A percentile compares a stretch with the other conserved stretches of the same genome.
phyloP scores from a whole-genome alignment of 92 coral and sea anemone species.

The Heteractis magnifica region DNA sequence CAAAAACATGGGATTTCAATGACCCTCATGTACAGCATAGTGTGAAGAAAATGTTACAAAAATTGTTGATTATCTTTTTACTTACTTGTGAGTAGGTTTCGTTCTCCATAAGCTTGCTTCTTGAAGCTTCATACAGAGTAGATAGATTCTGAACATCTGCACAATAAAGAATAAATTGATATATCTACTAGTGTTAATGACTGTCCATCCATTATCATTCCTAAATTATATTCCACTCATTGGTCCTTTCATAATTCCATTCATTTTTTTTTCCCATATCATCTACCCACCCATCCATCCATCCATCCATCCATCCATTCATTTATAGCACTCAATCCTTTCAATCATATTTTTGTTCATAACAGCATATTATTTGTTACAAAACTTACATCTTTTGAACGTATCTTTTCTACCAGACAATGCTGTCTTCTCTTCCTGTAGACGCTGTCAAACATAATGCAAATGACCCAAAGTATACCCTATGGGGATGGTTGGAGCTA shows the following conservation, averaged over 20 bases:
- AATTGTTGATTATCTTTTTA: background rate
- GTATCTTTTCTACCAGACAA: conserved; percentile 79
- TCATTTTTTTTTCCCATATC: background rate
- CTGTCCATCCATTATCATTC: too few species aligned
- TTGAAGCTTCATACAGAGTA: conserved; percentile 71
- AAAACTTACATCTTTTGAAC: conserved; percentile 74
- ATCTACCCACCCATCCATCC: background rate
- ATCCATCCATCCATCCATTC: background rate
- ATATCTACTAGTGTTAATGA: too few species aligned
- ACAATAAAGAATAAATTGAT: background rate
- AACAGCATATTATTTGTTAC: background rate
- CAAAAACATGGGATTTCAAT: background rate
- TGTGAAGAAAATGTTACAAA: too few species aligned
- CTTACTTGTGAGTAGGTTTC: conserved; percentile 93
- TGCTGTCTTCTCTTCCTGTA: conserved; percentile 75
- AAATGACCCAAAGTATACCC: background rate
- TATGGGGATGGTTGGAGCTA: background rate
- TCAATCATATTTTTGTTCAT: too few species aligned
- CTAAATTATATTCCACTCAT: background rate
- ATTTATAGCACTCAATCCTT: background rate
- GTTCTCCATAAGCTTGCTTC: conserved; percentile 88
- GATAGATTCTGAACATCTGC: conserved; percentile 78
- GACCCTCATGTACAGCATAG: too few species aligned
- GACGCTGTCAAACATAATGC: conserved; percentile 49
- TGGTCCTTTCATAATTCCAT: background rate